Evolutionary conservation across 2,888 invertebrate genomes (phyloP), one percentile per base, ranked within the genome.

Genomic region (Biston betularia): DNA sequence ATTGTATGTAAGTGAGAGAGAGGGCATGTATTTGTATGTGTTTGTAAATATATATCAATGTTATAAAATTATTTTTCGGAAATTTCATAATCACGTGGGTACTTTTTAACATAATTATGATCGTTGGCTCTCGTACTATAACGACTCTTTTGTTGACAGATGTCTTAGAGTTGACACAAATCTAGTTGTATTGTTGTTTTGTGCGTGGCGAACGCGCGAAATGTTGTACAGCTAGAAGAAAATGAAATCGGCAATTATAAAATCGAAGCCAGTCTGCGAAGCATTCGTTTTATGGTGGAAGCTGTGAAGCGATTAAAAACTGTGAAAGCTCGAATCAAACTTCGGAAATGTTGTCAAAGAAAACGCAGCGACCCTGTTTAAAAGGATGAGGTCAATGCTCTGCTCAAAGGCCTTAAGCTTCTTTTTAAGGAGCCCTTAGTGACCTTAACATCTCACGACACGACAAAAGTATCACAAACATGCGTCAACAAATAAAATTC

Each of bases 321-420:
- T 12, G 3, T 24, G 14, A 33, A 54, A 58, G 11, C 49, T 52
- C 40, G 12, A 40, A 56, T 48, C 15, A 49, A 50, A 63, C 35
- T 59, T 56, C 56, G 52, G 14, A 64, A 58, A 68, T 61, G 58
- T 61, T 63, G 53, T 66, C 55, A 68, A 70, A 69, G 49, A 63
- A 67, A 66, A 63, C 46, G 46, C 63, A 58, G 38, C 48, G 12
- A 65, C 65, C 53, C 14, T 53, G 34, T 33, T 63, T 40, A 10
- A 68, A 75, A 77, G 76, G 74, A 79, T 64, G 76, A 66, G 89
- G 86, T 88, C 86, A 81, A 78, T 76, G 84, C 72, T 77, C 89
- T 78, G 74, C 56, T 75, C 76, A 75, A 78, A 79, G 82, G 79
- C 75, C 77, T 76, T 76, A 84, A 79, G 79, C 80, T 78, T 81